These are phyloP conservation scores for Atherinomorus stipes DNA, from an alignment of 2,113 vertebrate genomes.

Conservation along the genomic window DNA sequence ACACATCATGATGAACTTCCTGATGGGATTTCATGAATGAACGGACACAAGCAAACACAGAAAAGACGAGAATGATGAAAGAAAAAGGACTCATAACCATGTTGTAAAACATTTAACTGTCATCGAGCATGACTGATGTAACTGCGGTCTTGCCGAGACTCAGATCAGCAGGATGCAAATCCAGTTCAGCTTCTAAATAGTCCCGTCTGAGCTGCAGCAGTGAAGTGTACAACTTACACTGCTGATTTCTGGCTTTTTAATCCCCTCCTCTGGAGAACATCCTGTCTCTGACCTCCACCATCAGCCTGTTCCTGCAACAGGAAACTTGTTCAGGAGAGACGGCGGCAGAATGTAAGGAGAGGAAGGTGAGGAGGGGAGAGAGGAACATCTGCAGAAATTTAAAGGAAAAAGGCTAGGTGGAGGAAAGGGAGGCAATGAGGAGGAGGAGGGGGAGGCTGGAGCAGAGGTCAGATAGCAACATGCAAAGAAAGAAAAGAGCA, in stretches of 20 bases:
- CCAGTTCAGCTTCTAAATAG: background rate
- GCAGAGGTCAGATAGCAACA: constrained; percentile 34
- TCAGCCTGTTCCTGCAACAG: constrained; percentile 44
- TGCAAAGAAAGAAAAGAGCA: constrained; percentile 10
- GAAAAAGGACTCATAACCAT: no score
- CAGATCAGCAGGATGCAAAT: background rate
- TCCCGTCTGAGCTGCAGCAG: background rate
- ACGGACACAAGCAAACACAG: no score
- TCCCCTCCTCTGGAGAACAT: constrained; percentile 16
- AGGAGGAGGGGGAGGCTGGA: background rate
- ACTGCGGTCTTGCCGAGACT: background rate
- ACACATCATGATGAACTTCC: no score
- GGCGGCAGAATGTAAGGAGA: background rate
- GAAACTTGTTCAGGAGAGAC: constrained; percentile 33
- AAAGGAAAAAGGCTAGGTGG: background rate
- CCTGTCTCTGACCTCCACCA: constrained; percentile 49
- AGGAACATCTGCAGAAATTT: background rate
- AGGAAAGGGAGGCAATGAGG: constrained; percentile 16
- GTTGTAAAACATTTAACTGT: no score
- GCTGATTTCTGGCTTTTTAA: background rate
- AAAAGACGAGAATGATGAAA: no score
- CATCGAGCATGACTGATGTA: no score
- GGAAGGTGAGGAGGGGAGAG: constrained; percentile 3
- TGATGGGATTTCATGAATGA: no score
- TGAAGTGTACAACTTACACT: background rate